Percentiles rank a stretch among this genome's conserved stretches.
Conservation (phyloP, 1,140 invertebrate genomes). For the Bilobella aurantiaca region DNA sequence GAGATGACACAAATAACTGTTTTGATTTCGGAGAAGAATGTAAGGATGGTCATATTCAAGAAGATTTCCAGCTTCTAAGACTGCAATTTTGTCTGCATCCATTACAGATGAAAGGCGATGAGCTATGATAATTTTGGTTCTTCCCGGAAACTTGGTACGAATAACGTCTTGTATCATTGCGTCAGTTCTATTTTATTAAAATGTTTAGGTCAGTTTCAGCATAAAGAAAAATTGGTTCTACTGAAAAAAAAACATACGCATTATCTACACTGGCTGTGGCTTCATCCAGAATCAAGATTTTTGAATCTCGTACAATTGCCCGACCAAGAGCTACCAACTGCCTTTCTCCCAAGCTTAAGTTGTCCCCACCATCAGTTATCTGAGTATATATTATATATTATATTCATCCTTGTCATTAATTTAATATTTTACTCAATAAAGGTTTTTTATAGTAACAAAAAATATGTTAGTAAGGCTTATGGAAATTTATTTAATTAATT, state of each 20-base stretch:
- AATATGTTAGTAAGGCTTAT: too few species aligned
- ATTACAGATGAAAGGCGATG: conserved; percentile 70
- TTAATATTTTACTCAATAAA: background rate
- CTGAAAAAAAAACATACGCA: background rate
- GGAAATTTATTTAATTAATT: too few species aligned
- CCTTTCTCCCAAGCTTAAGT: conserved; percentile 2
- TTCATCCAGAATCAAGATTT: conserved; percentile 54
- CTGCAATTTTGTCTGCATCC: conserved; percentile 62
- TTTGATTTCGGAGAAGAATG: background rate
- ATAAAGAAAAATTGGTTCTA: background rate
- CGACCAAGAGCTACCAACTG: conserved; percentile 62
- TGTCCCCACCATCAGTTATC: background rate
- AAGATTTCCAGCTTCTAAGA: conserved; percentile 53
- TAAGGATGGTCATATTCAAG: background rate
- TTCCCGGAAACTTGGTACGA: conserved; percentile 55
- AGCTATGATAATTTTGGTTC: conserved; percentile 72
- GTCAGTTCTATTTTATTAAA: conserved; percentile 43
- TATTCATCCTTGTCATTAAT: conserved; percentile 6
- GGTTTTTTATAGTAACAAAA: too few species aligned
- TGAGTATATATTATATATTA: background rate
- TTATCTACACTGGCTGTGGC: conserved; percentile 63
- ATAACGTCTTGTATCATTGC: conserved; percentile 62
- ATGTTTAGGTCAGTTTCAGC: background rate
- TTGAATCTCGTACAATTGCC: conserved; percentile 55
- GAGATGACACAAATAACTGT: too few species aligned